Evolutionary conservation across 2,888 invertebrate species (phyloP), one percentile per base, ranked within the genome.

Genomic region (Leucania comma): DNA sequence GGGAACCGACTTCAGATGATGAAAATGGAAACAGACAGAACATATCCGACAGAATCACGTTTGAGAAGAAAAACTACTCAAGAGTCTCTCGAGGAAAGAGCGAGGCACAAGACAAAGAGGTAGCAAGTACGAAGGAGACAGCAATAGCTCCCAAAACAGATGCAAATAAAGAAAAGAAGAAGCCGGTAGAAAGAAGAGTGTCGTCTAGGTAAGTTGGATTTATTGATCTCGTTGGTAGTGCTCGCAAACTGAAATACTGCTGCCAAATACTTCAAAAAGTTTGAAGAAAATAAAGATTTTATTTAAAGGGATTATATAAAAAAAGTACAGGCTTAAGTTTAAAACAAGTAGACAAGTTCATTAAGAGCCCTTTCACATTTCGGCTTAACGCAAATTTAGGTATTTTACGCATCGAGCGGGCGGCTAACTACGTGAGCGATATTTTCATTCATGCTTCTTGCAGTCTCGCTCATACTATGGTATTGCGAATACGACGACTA

Each of bases 1-100:
- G 90, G 61, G 94, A 93, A 58, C 89, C 90, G 0, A 0, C 84
- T 5, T 93, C 94, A 0, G 95, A 94, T 6, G 93, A 94, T 0
- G 93, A 94, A 68, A 70, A 46, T 22, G 63, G 54, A 22, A 48
- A 12, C 0, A 48, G 68, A 12, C 67, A 68, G 0, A 75, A 73
- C 0, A 69, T 87, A 0, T 85, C 89, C 8, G 82, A 87, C 48
- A 82, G 78, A 65, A 79, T 87, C 22, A 78, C 58, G 6, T 85
- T 88, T 53, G 89, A 89, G 46, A 86, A 85, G 22, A 83, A 82
- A 22, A 85, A 84, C 32, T 74, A 80, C 24, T 73, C 79, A 0
- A 82, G 81, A 9, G 32, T 86, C 1, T 93, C 93, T 0, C 75
- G 88, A 5, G 94, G 93, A 0, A 93, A 94, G 81, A 90, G 46